Base-by-base conservation (phyloP, 1,140 invertebrate species). In the Matsumurasca onukii region DNA sequence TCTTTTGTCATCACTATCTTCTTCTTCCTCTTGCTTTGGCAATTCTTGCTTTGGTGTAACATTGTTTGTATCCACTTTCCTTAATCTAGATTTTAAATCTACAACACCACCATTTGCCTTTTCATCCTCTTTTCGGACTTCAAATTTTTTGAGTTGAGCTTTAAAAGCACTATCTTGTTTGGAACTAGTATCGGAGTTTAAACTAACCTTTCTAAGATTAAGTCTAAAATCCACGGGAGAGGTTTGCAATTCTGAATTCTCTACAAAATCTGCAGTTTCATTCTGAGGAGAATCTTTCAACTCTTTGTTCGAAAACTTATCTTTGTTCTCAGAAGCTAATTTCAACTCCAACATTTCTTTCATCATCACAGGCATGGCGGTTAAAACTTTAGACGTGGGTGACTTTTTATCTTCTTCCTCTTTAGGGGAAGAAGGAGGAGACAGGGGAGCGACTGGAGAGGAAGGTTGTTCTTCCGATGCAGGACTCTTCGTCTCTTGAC, bases 281-380 rank as follows among this genome's bases (percentile, higher is more conserved):
- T 65, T 71, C 20, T 68, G 55, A 0, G 59, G 68, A 25, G 57
- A 71, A 49, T 71, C 69, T 34, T 57, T 70, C 65, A 69, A 69
- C 69, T 55, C 69, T 51, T 51, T 64, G 31, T 70, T 72, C 12
- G 71, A 73, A 1, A 88, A 86, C 66, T 86, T 81, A 73, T 91
- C 89, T 77, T 92, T 92, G 24, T 93, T 92, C 78, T 93, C 91
- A 13, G 91, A 89, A 12, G 92, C 88, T 20, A 91, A 77, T 78
- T 92, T 91, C 2, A 91, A 75, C 75, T 92, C 90, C 13, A 91
- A 80, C 85, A 92, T 91, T 76, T 93, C 91, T 74, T 93, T 93
- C 82, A 86, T 84, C 66, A 83, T 82, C 0, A 79, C 77, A 13
- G 79, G 75, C 30, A 76, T 69, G 17, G 69, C 66, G 27, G 75